Base-by-base conservation (phyloP, 1,140 invertebrate genomes). In the Lepidostoma basale region DNA sequence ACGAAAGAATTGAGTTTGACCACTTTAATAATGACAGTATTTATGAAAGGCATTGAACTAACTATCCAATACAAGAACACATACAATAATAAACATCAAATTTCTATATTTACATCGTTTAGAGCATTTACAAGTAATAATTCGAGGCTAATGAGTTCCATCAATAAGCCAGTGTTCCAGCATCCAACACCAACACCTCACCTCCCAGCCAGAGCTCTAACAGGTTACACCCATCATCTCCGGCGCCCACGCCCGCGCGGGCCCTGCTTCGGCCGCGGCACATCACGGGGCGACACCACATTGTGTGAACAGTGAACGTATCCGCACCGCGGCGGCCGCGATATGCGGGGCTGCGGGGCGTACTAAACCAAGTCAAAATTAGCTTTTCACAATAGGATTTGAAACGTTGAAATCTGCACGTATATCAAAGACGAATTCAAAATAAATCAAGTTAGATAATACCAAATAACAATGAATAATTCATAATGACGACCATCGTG, bases 241-340 rank as follows among this genome's bases (percentile, higher is more conserved):
- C 45, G 6, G 16, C 20, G 5, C 44, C 44, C 44, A 49, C 45
- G 2, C 22, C 45, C 9, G 20, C 23, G 9, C 45, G 8, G 8
- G 25, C n/a, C n/a, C 45, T 49, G 45, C 12, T 23, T 3, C 42
- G 16, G 42, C 18, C 42, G 22, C 42, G 22, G 9, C 42, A 20
- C 42, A 20, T 45, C 42, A 45, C 42, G 25, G 23, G 22, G n/a
- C n/a, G 25, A 12, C 22, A 49, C 45, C 45, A 49, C 14, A 49
- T 23, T 49, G 45, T 49, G 45, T 49, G 45, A 49, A 49, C 45
- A 49, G 45, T 49, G 45, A 49, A 49, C 45, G 25, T 12, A 47
- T 25, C 45, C 18, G 22, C 22, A 23, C 45, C 45, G n/a, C n/a
- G 45, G 22, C 45, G 8, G 25, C 45, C 18, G 22, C 33, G 14